Conservation (phyloP, 2,797 vertebrate species). For the Melopsittacus undulatus region DNA sequence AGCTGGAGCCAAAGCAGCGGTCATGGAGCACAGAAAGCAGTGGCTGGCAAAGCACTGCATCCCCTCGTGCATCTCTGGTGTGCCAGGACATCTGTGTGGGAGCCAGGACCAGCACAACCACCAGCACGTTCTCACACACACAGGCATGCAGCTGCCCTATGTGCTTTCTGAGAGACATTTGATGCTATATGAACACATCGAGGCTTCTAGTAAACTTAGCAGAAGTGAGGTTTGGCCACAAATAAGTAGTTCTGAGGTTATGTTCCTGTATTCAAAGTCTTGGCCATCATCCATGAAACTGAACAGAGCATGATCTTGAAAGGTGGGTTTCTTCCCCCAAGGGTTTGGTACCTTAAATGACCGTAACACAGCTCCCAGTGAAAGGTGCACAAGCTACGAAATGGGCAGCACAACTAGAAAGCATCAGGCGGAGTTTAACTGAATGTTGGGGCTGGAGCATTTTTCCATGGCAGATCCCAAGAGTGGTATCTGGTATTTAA, state of each 20-base stretch:
- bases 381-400: not conserved
- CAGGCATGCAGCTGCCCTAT: fast-evolving
- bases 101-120: not conserved
- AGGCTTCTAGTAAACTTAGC: not conserved
- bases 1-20: fast-evolving
- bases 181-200: not conserved
- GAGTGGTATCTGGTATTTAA: not conserved
- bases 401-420: not conserved
- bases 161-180: not conserved
- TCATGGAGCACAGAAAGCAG: fast-evolving
- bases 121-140: not conserved
- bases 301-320: not conserved
- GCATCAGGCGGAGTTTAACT: not conserved
- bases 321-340: fast-evolving
- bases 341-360: not conserved
- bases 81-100: not conserved
- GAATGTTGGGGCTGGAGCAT: not conserved
- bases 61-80: not conserved
- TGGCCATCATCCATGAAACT: not conserved
- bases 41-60: fast-evolving
- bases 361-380: fast-evolving
- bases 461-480: not conserved
- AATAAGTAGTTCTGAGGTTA: not conserved
- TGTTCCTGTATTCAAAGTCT: not conserved
- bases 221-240: not conserved